phyloP scores from a whole-genome alignment of 1,140 invertebrate genomes.

The Bombus balteatus region DNA sequence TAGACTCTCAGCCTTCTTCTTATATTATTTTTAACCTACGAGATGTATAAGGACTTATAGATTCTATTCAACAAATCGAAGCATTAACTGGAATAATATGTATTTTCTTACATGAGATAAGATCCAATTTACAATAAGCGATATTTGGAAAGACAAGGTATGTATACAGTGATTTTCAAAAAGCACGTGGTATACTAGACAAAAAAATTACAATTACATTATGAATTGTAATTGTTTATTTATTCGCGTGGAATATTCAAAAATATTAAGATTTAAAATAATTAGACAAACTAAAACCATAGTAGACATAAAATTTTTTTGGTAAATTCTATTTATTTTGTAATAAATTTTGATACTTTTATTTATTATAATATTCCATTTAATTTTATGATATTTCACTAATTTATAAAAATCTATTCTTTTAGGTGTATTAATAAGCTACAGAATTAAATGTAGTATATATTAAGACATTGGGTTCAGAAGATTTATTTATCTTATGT shows the following conservation, averaged over 20 bases:
- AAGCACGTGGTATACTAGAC: neutral
- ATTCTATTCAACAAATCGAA: no score
- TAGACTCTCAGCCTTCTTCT: no score
- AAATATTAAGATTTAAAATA: neutral
- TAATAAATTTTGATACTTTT: neutral
- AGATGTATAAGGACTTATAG: no score
- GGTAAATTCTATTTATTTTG: neutral
- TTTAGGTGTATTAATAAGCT: constrained; percentile 4
- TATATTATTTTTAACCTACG: no score
- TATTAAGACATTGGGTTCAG: neutral
- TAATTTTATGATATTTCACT: neutral
- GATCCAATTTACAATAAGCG: neutral
- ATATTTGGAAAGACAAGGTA: neutral
- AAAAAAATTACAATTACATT: neutral
- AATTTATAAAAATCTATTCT: neutral
- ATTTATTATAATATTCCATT: neutral
- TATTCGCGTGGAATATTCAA: neutral
- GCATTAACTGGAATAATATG: neutral
- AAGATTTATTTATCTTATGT: neutral
- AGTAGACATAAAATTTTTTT: neutral
- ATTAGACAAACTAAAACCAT: neutral
- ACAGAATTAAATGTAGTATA: neutral
- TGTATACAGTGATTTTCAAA: neutral
- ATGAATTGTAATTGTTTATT: neutral
- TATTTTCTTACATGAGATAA: neutral